Percentiles rank a stretch among this genome's conserved stretches.
Evolutionary conservation across 2,888 invertebrate genomes (phyloP).

Genomic region (Nudaria mundana): DNA sequence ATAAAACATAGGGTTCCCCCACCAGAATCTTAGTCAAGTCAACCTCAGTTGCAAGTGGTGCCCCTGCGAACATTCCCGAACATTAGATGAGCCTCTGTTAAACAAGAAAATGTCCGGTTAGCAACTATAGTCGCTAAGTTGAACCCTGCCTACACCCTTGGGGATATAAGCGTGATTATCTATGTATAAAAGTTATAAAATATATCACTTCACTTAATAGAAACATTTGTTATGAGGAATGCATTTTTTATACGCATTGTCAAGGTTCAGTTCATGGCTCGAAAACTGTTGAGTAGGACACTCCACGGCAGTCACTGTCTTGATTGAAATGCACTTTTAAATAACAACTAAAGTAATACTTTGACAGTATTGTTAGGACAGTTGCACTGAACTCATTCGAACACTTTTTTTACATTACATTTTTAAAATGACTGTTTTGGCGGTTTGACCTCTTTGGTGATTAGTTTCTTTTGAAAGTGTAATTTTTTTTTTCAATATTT

Average conservation of each 20-base stretch:
- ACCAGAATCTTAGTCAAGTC: too few species aligned
- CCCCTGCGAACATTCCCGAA: too few species aligned
- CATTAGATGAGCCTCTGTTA: too few species aligned
- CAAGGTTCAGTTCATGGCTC: constrained; percentile 44
- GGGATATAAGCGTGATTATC: too few species aligned
- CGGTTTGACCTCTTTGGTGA: constrained; percentile 8
- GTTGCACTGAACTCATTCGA: constrained; percentile 24
- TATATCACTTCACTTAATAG: too few species aligned
- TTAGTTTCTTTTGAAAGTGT: constrained; percentile 3
- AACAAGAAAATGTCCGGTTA: too few species aligned
- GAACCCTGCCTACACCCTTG: too few species aligned
- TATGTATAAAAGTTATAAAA: too few species aligned
- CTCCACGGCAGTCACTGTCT: constrained; percentile 50
- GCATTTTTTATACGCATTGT: constrained; percentile 35
- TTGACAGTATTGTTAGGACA: constrained; percentile 46
- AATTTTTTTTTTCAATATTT: constrained; percentile 5
- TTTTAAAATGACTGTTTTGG: constrained; percentile 22
- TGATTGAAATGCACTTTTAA: constrained; percentile 61
- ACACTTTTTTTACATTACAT: constrained; percentile 5
- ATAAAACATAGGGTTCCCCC: too few species aligned
- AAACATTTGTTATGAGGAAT: constrained; percentile 13
- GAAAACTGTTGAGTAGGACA: constrained; percentile 34
- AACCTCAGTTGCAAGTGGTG: too few species aligned
- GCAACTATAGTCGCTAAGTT: too few species aligned
- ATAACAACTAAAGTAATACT: constrained; percentile 52